Conservation (phyloP, 2,888 invertebrate genomes). For the Acanthosepion pharaonis region DNA sequence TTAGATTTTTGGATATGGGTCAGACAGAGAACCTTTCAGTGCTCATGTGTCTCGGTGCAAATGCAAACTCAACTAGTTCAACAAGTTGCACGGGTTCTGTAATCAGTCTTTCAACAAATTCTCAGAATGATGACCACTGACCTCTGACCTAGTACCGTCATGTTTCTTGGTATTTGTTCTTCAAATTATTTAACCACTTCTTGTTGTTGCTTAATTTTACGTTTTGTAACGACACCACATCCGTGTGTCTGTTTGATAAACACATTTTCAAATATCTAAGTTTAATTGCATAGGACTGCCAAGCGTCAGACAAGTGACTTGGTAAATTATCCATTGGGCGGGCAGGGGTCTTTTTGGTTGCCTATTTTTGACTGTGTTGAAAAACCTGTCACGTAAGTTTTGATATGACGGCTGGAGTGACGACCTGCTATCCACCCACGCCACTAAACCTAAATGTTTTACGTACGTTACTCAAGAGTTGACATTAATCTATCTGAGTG, state of each 20-base stretch:
- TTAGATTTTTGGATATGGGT: too few species aligned
- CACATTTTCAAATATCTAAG: neutral
- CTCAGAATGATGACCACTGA: neutral
- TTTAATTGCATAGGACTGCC: neutral
- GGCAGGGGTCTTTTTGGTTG: neutral
- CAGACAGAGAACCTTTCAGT: too few species aligned
- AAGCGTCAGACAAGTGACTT: neutral
- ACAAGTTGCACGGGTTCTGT: neutral
- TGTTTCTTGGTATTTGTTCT: neutral
- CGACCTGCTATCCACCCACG: neutral
- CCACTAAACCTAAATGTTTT: neutral
- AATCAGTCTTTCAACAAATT: neutral
- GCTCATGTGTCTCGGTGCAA: too few species aligned
- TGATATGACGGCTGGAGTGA: slow-evolving; percentile 17
- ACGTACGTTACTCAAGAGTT: neutral
- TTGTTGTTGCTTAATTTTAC: neutral
- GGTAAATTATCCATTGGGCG: neutral
- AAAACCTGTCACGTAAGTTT: slow-evolving; percentile 10
- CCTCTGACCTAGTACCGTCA: neutral
- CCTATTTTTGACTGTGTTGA: neutral
- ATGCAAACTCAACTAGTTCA: neutral
- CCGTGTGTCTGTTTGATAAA: slow-evolving; percentile 21
- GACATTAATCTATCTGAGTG: neutral
- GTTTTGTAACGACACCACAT: slow-evolving; percentile 9
- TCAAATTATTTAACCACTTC: neutral